Conservation (phyloP, 2,797 vertebrate species). For the Oreortyx pictus region DNA sequence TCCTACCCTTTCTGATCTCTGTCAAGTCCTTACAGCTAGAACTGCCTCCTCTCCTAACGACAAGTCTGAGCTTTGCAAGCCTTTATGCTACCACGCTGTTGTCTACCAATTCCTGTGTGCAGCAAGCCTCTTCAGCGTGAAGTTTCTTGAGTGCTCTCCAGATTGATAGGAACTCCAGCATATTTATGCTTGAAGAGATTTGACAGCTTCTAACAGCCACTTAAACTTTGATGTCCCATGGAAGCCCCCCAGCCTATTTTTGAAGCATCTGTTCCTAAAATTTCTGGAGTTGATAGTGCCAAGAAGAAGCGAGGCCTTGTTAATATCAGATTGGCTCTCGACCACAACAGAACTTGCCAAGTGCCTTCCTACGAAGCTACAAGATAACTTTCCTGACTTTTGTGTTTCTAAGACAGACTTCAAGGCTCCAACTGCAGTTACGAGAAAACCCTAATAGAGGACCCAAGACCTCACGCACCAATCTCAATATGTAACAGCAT, state of each 20-base stretch:
- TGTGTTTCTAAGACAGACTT: not conserved
- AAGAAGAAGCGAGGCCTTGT: conserved; percentile 71
- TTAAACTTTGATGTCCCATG: conserved; percentile 74
- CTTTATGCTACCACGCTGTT: not conserved
- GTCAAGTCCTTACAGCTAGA: not conserved
- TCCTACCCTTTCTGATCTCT: not conserved
- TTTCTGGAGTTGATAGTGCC: conserved; percentile 56
- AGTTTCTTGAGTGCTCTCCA: conserved; percentile 75
- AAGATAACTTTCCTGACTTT: conserved; percentile 61
- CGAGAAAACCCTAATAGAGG: not conserved
- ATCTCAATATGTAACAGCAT: not conserved
- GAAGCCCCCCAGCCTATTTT: conserved; percentile 71
- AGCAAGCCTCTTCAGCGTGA: conserved; percentile 63
- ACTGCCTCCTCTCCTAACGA: not conserved
- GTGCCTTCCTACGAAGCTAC: conserved; percentile 63
- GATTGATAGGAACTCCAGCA: conserved; percentile 68
- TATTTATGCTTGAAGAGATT: conserved; percentile 70
- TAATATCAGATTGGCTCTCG: conserved; percentile 68
- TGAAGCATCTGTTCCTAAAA: conserved; percentile 77
- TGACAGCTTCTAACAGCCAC: conserved; percentile 75
- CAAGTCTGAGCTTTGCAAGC: conserved; percentile 9
- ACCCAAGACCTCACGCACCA: not conserved
- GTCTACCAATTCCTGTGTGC: not conserved
- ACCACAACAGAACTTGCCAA: conserved; percentile 61
- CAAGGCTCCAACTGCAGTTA: not conserved